phyloP scores from a whole-genome alignment of 2,113 vertebrate genomes.

The Sebastes fasciatus region DNA sequence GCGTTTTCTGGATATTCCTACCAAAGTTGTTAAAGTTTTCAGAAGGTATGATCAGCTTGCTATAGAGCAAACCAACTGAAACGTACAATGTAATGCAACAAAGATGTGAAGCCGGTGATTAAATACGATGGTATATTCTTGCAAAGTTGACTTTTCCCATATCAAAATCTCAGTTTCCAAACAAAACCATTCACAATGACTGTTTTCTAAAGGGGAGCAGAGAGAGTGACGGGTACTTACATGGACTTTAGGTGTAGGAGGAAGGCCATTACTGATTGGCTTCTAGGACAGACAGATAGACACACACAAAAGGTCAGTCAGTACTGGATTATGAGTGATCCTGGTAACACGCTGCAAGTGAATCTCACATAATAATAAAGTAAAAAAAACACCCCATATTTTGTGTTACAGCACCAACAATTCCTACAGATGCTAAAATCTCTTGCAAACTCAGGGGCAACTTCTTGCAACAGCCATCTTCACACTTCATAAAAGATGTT shows the following conservation, averaged over 20 bases:
- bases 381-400: no score
- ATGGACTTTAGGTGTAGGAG: constrained; percentile 98
- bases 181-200: background rate
- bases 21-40: no score
- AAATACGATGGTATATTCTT: background rate
- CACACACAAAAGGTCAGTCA: background rate
- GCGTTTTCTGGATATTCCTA: no score
- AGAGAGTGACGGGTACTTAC: constrained; percentile 85
- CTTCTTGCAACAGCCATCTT: no score
- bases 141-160: background rate
- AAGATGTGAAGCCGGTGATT: background rate
- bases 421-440: no score
- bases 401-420: background rate
- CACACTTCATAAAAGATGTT: no score
- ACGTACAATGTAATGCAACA: background rate
- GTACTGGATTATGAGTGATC: background rate
- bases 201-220: background rate
- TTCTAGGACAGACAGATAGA: constrained; percentile 82
- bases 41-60: background rate
- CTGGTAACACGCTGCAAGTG: background rate
- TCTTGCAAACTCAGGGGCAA: no score
- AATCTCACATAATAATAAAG: no score
- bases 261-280: constrained; percentile 96
- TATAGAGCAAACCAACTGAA: background rate
- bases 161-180: background rate